Base-by-base conservation (phyloP, 2,113 vertebrate genomes). In the Callopanchax toddi region DNA sequence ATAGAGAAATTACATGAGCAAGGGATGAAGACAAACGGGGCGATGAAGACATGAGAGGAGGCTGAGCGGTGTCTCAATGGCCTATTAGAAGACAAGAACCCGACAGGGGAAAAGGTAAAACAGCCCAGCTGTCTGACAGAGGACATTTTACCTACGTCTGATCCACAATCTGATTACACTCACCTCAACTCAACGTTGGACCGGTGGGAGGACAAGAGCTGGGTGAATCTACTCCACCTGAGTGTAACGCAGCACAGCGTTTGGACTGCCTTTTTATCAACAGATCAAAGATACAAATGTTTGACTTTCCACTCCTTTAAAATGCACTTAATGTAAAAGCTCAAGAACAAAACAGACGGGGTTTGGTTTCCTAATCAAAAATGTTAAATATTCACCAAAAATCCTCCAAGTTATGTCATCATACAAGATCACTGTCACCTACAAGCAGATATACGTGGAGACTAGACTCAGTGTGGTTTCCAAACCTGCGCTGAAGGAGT, bases 1-100 rank as follows among this genome's bases (percentile, higher is more conserved):
- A 93, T 91, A 86, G 88, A 89, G 88, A 87, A 90, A 93, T 93
- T 92, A 93, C 76, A 81, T 20, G 45, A 57, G 82, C 67, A 32
- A 40, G 69, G 67, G 85, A 83, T 88, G 88, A 89, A 89, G 89
- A 90, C 72, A 83, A 88, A 89, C 76, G 66, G 71, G 78, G 78
- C 64, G 80, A 89, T 85, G 87, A 89, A 78, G 89, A 86, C 72
- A 87, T 87, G 81, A 82, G 77, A 81, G 78, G 78, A 84, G 84
- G 74, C 78, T 80, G 85, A 82, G 81, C 71, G 83, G 52, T 81
- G 84, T 85, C 83, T 88, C 90, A 89, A 91, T 89, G 86, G 89
- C 81, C 83, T 77, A 86, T 92, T 92, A 92, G 81, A 70, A 87
- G 85, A 84, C 71, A 76, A 68, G 79, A 71, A 70, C 67, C 74